Percentiles rank a stretch among this genome's conserved stretches.
phyloP scores from a whole-genome alignment of 2,797 vertebrate genomes.

The Eleutherodactylus coqui region DNA sequence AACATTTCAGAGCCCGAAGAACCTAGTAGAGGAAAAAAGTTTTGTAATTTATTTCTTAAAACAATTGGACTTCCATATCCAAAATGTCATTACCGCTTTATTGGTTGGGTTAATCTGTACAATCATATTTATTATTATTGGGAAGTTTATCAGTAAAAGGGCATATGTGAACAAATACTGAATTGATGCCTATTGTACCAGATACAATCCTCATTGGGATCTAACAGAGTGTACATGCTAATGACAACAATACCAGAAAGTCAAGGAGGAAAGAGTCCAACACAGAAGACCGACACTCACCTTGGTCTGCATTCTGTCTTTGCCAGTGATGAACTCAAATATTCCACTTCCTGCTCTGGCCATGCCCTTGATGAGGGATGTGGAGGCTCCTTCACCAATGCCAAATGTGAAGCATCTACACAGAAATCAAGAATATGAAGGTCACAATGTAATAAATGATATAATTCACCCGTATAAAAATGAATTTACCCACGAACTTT shows the following conservation, averaged over 20 bases:
- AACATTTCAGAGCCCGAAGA: conserved; percentile 79
- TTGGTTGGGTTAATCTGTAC: no score
- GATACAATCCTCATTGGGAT: neutral
- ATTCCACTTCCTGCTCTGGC: conserved; percentile 79
- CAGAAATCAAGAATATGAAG: neutral
- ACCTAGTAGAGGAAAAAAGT: conserved; percentile 67
- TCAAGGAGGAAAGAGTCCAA: neutral
- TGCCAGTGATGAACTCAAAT: conserved; percentile 82
- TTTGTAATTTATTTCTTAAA: no score
- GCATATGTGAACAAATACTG: no score
- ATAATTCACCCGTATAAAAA: neutral
- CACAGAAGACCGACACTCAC: conserved; percentile 67
- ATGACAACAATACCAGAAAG: neutral
- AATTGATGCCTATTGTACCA: neutral
- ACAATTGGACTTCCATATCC: neutral
- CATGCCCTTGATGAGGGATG: conserved; percentile 83
- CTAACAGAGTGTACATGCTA: neutral
- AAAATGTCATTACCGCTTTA: no score
- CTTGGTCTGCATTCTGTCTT: conserved; percentile 84
- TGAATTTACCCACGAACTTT: no score
- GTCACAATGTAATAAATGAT: neutral
- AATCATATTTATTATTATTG: no score
- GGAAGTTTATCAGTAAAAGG: no score
- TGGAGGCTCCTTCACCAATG: conserved; percentile 86
- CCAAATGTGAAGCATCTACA: conserved; percentile 87